Evolutionary conservation across 2,113 vertebrate species (phyloP), one percentile per base, ranked within the genome.

Genomic region (Thamnaconus septentrionalis): DNA sequence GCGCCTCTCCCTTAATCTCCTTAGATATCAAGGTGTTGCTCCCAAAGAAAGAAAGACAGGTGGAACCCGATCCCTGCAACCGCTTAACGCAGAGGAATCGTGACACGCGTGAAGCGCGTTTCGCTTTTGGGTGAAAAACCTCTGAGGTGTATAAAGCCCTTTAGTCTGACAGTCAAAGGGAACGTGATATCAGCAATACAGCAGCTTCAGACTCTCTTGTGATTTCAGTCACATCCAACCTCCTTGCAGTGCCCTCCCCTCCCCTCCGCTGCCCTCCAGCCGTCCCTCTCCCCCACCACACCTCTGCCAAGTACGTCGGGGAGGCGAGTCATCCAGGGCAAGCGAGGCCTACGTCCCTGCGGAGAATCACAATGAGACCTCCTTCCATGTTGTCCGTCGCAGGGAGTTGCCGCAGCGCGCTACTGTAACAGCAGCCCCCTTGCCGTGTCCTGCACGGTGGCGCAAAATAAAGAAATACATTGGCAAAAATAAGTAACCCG

Each of bases 151-250:
- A 71, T 71, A 61, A 85, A 73, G 52, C 69, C 59, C 72, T 51
- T 71, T 56, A 58, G 73, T 60, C 66, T 64, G 63, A 80, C 68
- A 69, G 76, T 64, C 66, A 59, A 66, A 62, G 51, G 61, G 61
- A 58, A 85, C 67, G 66, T 82, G 85, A 85, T 76, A 71, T 82
- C 75, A 78, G 83, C 85, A 75, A 82, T 79, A 82, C 79, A 61
- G 73, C 59, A 71, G 75, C 79, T 61, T 64, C 51, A 41, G 66
- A 72, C 80, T 84, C 84, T 86, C 84, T 91, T 91, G 78, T 80
- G 84, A 91, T 90, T 90, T 81, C 83, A 90, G 90, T 91, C 86
- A 89, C 88, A 87, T 90, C 88, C 73, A 59, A 53, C 85, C 50
- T 84, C 77, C 71, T 79, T 79, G 84, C 71, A 75, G 78, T 76